These are phyloP conservation scores for Sebastes schlegelii DNA, from an alignment of 2,113 vertebrate species.

Conservation along the genomic window DNA sequence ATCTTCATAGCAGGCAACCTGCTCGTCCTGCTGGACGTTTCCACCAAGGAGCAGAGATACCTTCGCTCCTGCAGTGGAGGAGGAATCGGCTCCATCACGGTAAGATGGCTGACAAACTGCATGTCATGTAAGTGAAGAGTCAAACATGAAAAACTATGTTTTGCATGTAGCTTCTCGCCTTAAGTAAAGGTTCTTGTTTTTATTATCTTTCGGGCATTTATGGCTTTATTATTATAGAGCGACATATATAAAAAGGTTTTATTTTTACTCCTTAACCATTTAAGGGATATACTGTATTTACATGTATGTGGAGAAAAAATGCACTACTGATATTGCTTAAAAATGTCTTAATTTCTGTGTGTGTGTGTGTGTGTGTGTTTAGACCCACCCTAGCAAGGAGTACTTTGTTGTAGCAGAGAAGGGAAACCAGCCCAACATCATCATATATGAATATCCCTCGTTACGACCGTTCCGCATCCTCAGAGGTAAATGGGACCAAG, in stretches of 20 bases:
- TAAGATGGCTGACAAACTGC: conserved; percentile 69
- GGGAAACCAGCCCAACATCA: conserved; percentile 87
- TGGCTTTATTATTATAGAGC: no score
- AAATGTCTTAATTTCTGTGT: neutral
- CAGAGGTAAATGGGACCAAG: conserved; percentile 80
- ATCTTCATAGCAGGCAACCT: conserved; percentile 92
- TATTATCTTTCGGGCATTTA: no score
- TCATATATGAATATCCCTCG: conserved; percentile 92
- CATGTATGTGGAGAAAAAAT: neutral
- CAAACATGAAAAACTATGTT: no score
- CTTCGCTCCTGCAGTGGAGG: conserved; percentile 87
- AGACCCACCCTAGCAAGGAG: conserved; percentile 88
- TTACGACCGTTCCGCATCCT: conserved; percentile 88
- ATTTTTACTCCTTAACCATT: neutral
- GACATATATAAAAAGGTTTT: neutral
- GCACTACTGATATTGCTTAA: neutral
- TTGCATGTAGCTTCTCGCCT: no score
- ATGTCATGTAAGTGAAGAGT: neutral
- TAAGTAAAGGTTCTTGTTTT: no score
- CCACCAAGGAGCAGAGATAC: conserved; percentile 85
- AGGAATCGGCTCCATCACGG: conserved; percentile 91
- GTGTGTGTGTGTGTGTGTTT: conserved; percentile 59
- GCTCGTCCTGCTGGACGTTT: conserved; percentile 86
- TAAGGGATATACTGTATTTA: neutral
- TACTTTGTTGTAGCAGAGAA: conserved; percentile 93